Base-by-base conservation (phyloP, 1,140 invertebrate genomes). In the Drosophila subpulchrella region DNA sequence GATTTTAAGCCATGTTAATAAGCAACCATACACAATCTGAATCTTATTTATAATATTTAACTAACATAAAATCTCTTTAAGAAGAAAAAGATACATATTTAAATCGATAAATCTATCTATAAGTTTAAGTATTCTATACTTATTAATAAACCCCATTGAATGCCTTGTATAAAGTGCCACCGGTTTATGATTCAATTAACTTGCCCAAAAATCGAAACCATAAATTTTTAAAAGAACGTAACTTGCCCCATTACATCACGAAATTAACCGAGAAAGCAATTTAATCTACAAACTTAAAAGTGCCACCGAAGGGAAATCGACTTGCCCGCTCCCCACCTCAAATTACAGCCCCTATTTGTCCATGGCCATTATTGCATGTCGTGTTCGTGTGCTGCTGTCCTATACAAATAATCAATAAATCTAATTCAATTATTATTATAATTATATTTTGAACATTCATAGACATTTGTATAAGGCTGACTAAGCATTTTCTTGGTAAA, bases 401-500 rank as follows among this genome's bases (percentile, higher is more conserved):
- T 84, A 47, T 78, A 89, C 85, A 89, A 89, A 90, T 90, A 89
- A 89, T 89, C 85, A 89, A 89, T 89, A 89, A 89, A 89, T 89
- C 84, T 89, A 89, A 89, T 89, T 89, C 84, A 89, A 89, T 89
- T 88, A 88, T 88, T 88, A 88, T 88, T 88, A 88, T 88, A 88
- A 90, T 88, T 89, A 89, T 89, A 90, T 90, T 89, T 88, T 88
- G 84, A 88, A 88, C 84, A 88, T 88, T 89, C 83, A 89, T 84
- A 88, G 84, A 88, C 85, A 89, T 89, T 89, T 89, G 84, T 89
- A 89, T 89, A 89, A 89, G 84, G 77, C 85, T 90, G 85, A 90
- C 84, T 89, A 89, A 89, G 84, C 84, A 89, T 78, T 89, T 89
- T 89, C 84, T 90, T 89, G 72, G 85, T 90, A 89, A 90, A 89